phyloP scores from a whole-genome alignment of 2,888 invertebrate genomes.

The Caenorhabditis angaria region DNA sequence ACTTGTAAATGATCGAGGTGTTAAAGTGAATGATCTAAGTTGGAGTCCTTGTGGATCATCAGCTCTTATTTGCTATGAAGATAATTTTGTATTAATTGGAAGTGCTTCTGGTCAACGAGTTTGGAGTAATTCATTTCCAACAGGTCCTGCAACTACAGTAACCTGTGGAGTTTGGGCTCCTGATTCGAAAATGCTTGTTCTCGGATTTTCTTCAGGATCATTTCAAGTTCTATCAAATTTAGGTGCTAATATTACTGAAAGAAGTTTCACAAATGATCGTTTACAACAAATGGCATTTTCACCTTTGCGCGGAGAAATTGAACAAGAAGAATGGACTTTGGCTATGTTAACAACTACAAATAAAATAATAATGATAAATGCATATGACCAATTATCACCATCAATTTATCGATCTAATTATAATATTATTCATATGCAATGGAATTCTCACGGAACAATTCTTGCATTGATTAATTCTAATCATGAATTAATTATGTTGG shows the following conservation, averaged over 20 bases:
- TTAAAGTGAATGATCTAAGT: slow-evolving; percentile 94
- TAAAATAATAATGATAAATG: slow-evolving; percentile 45
- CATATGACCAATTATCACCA: slow-evolving; percentile 42
- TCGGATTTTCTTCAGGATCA: slow-evolving; percentile 63
- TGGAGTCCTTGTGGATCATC: slow-evolving; percentile 98
- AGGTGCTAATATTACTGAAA: slow-evolving; percentile 64
- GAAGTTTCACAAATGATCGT: slow-evolving; percentile 52
- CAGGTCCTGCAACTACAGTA: slow-evolving; percentile 76
- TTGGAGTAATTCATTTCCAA: slow-evolving; percentile 91
- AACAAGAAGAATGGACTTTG: slow-evolving; percentile 65
- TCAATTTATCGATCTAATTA: slow-evolving; percentile 31
- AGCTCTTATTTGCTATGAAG: slow-evolving; percentile 97
- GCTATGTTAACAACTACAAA: slow-evolving; percentile 47
- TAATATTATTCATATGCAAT: slow-evolving; percentile 58
- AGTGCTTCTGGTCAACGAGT: slow-evolving; percentile 77
- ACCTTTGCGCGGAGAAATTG: slow-evolving; percentile 29
- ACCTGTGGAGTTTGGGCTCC: slow-evolving; percentile 98
- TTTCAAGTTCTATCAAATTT: slow-evolving; percentile 64
- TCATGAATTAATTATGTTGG: slow-evolving; percentile 48
- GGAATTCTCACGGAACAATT: slow-evolving; percentile 63
- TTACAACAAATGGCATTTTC: slow-evolving; percentile 61
- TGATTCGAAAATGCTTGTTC: slow-evolving; percentile 84
- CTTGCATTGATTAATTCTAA: slow-evolving; percentile 62
- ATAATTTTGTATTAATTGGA: slow-evolving; percentile 96
- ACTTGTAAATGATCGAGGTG: slow-evolving; percentile 95